Base-by-base conservation (phyloP, 2,797 vertebrate species). In the Chaetodon trifasciatus region DNA sequence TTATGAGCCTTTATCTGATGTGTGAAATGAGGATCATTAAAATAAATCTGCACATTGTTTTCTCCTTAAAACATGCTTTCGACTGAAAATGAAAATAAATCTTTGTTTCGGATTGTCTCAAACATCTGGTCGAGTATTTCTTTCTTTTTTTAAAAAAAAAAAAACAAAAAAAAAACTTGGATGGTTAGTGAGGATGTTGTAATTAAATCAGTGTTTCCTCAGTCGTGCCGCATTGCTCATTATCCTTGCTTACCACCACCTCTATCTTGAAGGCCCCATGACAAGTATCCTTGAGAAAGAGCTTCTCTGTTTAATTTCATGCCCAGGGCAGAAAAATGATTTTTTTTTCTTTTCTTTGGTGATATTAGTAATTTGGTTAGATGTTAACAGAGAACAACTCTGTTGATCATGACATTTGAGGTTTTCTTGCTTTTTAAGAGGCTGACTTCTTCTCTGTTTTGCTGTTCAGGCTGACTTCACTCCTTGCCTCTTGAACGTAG, bases 221-320 rank as follows among this genome's bases (percentile, higher is more conserved):
- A 84, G 78, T 88, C 8, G 35, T 78, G 52, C 49, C 52, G 50
- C 81, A 75, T 83, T 83, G 62, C 75, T 89, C 67, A 87, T 91
- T 89, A 84, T 85, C 70, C 28, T 76, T 76, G 60, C 75, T 79
- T 79, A 68, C 75, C 61, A 78, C 42, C 52, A 72, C 77, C 40
- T 78, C 83, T 78, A 23, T 85, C 46, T 62, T 60, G 10, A 49
- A 78, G 65, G 69, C 65, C 86, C 13, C 17, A 12, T 91, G 92
- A 93, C 67, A 61, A 74, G 49, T 13, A 21, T 24, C 16, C 19
- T 67, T 50, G 40, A 87, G 64, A 93, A 78, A 82, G 74, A 75
- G 44, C 62, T 11, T 81, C 77, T 91, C n/a, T 88, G 63, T 82
- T 72, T 71, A 63, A 89, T 84, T 88, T 84, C 64, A 86, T 40